These are phyloP conservation scores for Matsumurasca onukii DNA, from an alignment of 1,140 invertebrate species.

Conservation along the genomic window DNA sequence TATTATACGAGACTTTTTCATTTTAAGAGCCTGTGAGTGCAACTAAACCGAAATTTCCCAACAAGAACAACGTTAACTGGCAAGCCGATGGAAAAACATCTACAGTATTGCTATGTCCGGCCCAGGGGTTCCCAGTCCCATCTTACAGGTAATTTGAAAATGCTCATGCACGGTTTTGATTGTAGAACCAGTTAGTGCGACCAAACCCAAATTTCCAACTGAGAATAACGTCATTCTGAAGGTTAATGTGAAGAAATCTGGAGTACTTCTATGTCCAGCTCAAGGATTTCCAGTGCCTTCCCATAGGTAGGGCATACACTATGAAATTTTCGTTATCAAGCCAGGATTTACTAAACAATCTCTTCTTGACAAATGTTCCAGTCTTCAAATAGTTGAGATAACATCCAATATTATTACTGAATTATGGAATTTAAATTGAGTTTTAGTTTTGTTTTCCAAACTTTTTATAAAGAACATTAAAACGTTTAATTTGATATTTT, in stretches of 20 bases:
- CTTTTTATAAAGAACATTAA: too few species aligned
- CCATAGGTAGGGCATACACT: too few species aligned
- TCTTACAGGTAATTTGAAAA: slow-evolving; percentile 60
- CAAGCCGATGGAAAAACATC: slow-evolving; percentile 49
- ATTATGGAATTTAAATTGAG: too few species aligned
- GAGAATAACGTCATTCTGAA: slow-evolving; percentile 51
- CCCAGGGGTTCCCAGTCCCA: slow-evolving; percentile 67
- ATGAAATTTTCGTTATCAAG: too few species aligned
- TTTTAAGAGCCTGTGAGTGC: slow-evolving; percentile 55
- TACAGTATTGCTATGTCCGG: slow-evolving; percentile 61
- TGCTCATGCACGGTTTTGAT: slow-evolving; percentile 62
- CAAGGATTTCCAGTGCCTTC: slow-evolving; percentile 39
- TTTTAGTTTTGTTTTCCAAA: too few species aligned
- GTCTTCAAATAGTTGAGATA: too few species aligned
- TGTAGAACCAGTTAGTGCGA: slow-evolving; percentile 55
- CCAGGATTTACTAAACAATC: too few species aligned
- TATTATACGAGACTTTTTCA: slow-evolving; percentile 62
- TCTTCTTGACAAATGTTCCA: too few species aligned
- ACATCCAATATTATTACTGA: too few species aligned
- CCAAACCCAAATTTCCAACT: slow-evolving; percentile 54
- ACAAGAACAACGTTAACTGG: slow-evolving; percentile 50
- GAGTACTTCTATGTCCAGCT: slow-evolving; percentile 56
- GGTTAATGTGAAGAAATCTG: slow-evolving; percentile 48
- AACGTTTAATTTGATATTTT: too few species aligned
- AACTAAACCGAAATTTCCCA: slow-evolving; percentile 54